Conservation (phyloP, 2,888 invertebrate species). For the Apodemia hepburni region DNA sequence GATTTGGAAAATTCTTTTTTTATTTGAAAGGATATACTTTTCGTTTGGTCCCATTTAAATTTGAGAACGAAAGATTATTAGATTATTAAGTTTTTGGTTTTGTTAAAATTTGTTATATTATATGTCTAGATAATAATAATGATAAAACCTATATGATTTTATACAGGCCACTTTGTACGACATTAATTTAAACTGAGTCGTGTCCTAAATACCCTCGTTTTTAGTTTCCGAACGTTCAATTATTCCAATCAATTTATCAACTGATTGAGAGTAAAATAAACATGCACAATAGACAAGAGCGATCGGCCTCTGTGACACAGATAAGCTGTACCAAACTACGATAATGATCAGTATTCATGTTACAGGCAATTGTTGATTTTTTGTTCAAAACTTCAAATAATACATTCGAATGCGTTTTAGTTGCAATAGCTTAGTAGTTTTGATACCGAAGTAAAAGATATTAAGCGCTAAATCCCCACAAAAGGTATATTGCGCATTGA, state of each 20-base stretch:
- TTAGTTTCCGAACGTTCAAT: constrained; percentile 18
- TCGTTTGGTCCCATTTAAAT: no score
- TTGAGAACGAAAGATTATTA: no score
- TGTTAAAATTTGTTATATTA: no score
- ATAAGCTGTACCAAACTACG: constrained; percentile 63
- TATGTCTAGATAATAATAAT: no score
- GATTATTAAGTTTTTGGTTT: no score
- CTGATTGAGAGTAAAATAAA: constrained; percentile 65
- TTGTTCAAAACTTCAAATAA: constrained; percentile 43
- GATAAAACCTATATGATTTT: no score
- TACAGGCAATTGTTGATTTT: constrained; percentile 67
- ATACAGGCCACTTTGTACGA: neutral
- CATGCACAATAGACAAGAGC: constrained; percentile 49
- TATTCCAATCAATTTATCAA: constrained; percentile 32
- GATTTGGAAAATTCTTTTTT: no score
- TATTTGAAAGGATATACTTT: no score
- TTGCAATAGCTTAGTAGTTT: constrained; percentile 59
- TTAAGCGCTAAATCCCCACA: constrained; percentile 57
- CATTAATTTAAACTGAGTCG: neutral
- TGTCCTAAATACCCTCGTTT: constrained; percentile 9
- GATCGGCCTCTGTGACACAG: constrained; percentile 65
- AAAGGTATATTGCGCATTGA: constrained; percentile 73
- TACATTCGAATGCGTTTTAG: constrained; percentile 73
- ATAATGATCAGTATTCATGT: constrained; percentile 76
- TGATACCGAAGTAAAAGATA: constrained; percentile 61